Evolutionary conservation across 2,113 vertebrate species (phyloP), one percentile per base, ranked within the genome.

Genomic region (Macrotis lagotis): DNA sequence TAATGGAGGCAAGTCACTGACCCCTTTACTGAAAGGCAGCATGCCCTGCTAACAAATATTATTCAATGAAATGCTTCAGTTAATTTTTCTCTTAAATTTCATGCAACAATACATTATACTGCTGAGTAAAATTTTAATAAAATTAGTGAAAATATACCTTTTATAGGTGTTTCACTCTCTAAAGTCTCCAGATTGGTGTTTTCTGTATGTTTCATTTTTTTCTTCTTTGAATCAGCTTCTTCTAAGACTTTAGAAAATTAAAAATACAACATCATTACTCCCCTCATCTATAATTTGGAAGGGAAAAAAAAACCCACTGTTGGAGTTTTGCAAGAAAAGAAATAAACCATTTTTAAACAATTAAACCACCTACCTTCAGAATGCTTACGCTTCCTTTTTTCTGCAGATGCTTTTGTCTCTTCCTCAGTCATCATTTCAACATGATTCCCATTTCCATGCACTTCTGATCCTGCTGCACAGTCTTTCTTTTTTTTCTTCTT

Each of bases 311-410:
- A n/a, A n/a, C n/a, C 48, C 25, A 44, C 88, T 16, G 44, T 3
- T 37, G 48, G 88, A 89, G 19, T 89, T 47, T 48, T 47, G 25
- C 31, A 66, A 66, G 10, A 66, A 66, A 66, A 66, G 48, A 48
- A 48, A 47, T 4, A 88, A 47, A 88, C 37, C 11, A 88, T 48
- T 25, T 26, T 89, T 0, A 9, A n/a, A 3, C 0, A 0, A 52
- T 10, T 16, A 10, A 37, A 44, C 66, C 31, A 0, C 83, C 3
- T 95, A 99, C 99, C 98, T 98, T 98, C 98, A 22, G 16, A 90
- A 10, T 90, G 90, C 74, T 97, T 98, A 50, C 90, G 97, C 94
- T 98, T 99, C 91, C 97, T 97, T 93, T 98, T 99, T 44, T 97
- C 97, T 2, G 26, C 5, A 0, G 94, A 89, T 24, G 1, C 8